phyloP scores from a whole-genome alignment of 64 coral and sea anemone species.

The Actinia tenebrosa region DNA sequence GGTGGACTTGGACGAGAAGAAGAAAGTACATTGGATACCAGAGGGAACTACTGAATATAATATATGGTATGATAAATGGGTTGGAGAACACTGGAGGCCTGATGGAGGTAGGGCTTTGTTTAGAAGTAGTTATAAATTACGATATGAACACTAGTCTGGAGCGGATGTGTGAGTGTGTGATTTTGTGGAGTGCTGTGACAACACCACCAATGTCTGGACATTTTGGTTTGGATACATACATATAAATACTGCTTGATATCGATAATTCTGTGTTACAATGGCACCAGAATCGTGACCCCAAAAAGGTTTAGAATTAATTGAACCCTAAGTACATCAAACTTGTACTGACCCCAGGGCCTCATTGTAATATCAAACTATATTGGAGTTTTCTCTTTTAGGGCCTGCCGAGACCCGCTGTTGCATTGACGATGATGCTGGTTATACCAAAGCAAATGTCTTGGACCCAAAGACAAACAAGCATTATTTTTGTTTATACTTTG shows the following conservation, averaged over 20 bases:
- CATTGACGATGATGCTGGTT: conserved; percentile 64
- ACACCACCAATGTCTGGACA: too few species aligned
- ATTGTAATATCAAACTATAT: background rate
- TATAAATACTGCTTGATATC: too few species aligned
- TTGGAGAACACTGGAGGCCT: conserved; percentile 88
- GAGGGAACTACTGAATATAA: conserved; percentile 96
- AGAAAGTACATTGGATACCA: conserved; percentile 90
- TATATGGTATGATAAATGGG: conserved; percentile 97
- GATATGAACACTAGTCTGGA: too few species aligned
- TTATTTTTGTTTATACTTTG: conserved; percentile 83
- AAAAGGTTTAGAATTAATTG: too few species aligned
- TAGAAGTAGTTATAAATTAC: background rate
- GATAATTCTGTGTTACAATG: too few species aligned
- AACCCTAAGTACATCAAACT: too few species aligned
- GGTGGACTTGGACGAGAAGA: conserved; percentile 66
- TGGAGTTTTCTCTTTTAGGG: background rate
- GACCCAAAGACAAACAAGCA: conserved; percentile 63
- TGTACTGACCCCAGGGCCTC: too few species aligned
- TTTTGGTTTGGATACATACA: too few species aligned
- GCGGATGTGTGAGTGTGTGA: too few species aligned
- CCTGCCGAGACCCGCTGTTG: conserved; percentile 62
- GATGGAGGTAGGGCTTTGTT: conserved; percentile 54
- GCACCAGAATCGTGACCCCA: too few species aligned
- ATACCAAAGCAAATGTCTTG: conserved; percentile 54
- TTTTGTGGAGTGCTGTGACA: too few species aligned